Conservation (phyloP, 2,888 invertebrate genomes). For the Lamellibrachia columna region DNA sequence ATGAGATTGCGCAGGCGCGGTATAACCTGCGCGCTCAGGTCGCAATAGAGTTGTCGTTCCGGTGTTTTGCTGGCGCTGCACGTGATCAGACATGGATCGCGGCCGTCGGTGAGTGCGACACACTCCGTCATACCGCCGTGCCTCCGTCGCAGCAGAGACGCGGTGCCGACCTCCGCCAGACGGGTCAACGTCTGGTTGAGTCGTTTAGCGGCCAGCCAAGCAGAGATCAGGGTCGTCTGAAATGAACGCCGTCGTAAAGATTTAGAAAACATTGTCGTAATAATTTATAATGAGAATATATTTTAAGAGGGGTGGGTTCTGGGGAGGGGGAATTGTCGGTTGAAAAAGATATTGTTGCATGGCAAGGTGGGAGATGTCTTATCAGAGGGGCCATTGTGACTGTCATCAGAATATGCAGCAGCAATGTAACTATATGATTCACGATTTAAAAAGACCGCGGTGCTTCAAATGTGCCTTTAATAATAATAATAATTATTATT, state of each 20-base stretch:
- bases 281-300: neutral
- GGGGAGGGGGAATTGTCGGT: no score
- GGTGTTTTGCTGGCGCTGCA: neutral
- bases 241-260: neutral
- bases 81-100: neutral
- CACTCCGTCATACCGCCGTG: neutral
- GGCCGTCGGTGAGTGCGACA: neutral
- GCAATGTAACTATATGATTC: no score
- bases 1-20: neutral
- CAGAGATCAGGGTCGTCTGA: neutral
- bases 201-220: neutral
- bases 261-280: neutral
- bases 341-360: no score
- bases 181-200: conserved; percentile 4
- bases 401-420: no score
- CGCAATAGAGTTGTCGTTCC: conserved; percentile 3
- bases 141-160: neutral
- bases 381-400: no score
- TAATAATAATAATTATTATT: no score
- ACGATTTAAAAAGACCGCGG: no score
- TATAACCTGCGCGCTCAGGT: neutral
- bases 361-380: no score
- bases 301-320: no score
- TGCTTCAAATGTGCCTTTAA: no score
- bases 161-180: neutral